These are phyloP conservation scores for Cactoblastis cactorum DNA, from an alignment of 2,888 invertebrate genomes.

Conservation along the genomic window DNA sequence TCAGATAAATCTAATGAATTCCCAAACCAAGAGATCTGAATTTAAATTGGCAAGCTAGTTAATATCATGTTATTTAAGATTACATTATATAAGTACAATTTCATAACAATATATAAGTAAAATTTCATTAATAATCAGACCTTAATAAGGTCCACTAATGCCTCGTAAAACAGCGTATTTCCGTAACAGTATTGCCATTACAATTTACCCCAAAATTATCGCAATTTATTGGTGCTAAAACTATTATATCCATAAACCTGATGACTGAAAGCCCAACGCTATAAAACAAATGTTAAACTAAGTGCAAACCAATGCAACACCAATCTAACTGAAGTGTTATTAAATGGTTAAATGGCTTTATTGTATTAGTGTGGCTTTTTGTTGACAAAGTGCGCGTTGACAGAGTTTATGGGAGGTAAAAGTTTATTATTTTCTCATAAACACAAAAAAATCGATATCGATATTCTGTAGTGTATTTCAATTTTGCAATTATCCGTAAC, in stretches of 20 bases:
- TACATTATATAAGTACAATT: not conserved
- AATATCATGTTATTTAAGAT: not conserved
- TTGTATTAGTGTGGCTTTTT: too few relatives aligned
- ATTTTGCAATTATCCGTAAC: too few relatives aligned
- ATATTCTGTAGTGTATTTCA: too few relatives aligned
- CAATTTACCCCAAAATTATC: not conserved
- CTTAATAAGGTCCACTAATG: not conserved
- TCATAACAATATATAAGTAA: not conserved
- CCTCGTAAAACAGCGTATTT: not conserved
- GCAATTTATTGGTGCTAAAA: not conserved
- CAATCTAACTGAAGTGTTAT: conserved; percentile 19
- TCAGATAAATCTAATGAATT: not conserved
- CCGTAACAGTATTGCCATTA: not conserved
- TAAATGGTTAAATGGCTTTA: too few relatives aligned
- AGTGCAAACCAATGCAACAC: conserved; percentile 9
- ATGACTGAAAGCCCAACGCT: not conserved
- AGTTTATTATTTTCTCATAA: too few relatives aligned
- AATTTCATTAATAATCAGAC: not conserved
- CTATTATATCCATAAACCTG: not conserved
- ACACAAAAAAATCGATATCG: too few relatives aligned
- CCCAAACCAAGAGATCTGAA: not conserved
- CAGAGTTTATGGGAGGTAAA: too few relatives aligned
- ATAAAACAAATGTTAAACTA: conserved; percentile 16
- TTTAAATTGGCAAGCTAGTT: not conserved
- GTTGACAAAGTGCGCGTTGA: not conserved